Percentiles rank a stretch among this genome's conserved stretches.
Conservation (phyloP, 2,888 invertebrate genomes). For the Agriopis aurantiaria region DNA sequence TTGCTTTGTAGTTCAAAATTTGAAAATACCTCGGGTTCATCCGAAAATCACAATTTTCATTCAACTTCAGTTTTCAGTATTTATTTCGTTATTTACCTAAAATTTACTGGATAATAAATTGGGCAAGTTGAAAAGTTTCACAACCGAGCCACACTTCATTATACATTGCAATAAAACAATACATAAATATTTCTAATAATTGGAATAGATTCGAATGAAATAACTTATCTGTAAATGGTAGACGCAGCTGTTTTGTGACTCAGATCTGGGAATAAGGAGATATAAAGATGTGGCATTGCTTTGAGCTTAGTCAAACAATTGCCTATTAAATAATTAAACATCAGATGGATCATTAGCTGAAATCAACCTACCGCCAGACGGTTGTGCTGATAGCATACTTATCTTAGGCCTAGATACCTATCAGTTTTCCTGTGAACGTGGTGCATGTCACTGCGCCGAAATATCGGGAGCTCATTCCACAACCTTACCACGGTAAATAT, state of each 20-base stretch:
- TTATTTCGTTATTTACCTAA: background rate
- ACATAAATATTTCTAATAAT: constrained; percentile 31
- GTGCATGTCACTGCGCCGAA: no score
- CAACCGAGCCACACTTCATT: constrained; percentile 8
- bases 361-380: no score
- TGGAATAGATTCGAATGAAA: constrained; percentile 36
- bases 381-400: no score
- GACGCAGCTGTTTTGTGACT: constrained; percentile 37
- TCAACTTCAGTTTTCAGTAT: background rate
- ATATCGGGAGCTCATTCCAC: no score
- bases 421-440: no score
- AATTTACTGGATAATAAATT: constrained; percentile 11
- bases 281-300: constrained; percentile 10
- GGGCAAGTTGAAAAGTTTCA: background rate
- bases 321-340: background rate
- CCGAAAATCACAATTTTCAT: no score
- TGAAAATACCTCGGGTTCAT: no score
- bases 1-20: no score
- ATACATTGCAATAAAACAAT: constrained; percentile 20
- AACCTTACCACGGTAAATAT: no score
- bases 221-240: constrained; percentile 36
- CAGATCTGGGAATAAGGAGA: constrained; percentile 10
- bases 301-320: background rate
- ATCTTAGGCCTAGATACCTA: no score
- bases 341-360: no score